Evolutionary conservation across 2,113 vertebrate species (phyloP), one percentile per base, ranked within the genome.

Genomic region (Tenebrosternarchus preto): DNA sequence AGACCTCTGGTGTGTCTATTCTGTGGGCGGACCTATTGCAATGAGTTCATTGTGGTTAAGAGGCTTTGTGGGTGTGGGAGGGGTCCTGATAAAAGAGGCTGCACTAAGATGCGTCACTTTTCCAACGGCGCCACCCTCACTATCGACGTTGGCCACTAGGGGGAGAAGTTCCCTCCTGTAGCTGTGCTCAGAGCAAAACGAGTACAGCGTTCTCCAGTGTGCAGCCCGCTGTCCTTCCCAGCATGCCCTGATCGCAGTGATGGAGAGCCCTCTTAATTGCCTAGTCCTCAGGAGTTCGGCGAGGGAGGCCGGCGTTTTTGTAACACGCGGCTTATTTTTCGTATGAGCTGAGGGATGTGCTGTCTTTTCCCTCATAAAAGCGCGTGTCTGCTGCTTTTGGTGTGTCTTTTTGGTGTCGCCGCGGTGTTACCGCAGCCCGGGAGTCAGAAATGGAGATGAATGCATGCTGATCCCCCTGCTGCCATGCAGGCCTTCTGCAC

Each of bases 391-490:
- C 72, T 90, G 88, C 88, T 90, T 91, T 91, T 87, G 91, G 88
- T 75, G 79, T 46, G n/a, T n/a, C n/a, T n/a, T n/a, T n/a, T n/a
- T n/a, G n/a, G n/a, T n/a, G n/a, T n/a, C n/a, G n/a, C n/a, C n/a
- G n/a, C n/a, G n/a, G n/a, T 67, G 29, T 63, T 80, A 89, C 88
- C 82, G 80, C 78, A 90, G 88, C 87, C 89, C 22, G 76, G 83
- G 88, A 85, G 89, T 78, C 83, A 87, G 90, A 91, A 92, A 93
- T 92, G 85, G 92, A 93, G 92, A 93, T 92, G 91, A 91, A 92
- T 92, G 91, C 91, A 88, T 16, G n/a, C 6, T 84, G 86, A 88
- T 87, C 84, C 88, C 83, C n/a, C 59, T 86, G 87, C 89, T 87
- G 88, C 83, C 88, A 90, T 89, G 92, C 78, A 86, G 89, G 78